Evolutionary conservation across 2,888 invertebrate species (phyloP).

Genomic region (Mayetiola destructor): DNA sequence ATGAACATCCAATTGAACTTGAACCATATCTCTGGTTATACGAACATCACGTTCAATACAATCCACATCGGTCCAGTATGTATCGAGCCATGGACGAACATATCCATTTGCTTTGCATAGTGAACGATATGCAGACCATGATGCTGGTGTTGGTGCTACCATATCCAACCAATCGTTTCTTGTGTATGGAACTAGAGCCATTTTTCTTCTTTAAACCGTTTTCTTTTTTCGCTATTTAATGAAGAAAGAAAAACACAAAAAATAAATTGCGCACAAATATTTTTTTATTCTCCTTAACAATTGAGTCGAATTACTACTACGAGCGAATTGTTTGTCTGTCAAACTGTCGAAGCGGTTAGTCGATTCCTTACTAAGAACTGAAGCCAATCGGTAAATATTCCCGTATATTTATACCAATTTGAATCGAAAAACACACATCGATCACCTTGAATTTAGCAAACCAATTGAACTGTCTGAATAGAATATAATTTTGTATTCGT

Average conservation of each 20-base stretch:
- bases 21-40: slow-evolving; percentile 26
- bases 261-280: slow-evolving; percentile 3
- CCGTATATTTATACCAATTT: slow-evolving; percentile 1
- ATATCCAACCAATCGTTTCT: neutral
- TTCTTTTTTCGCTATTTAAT: neutral
- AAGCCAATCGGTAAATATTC: neutral
- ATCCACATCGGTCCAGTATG: slow-evolving; percentile 4
- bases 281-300: neutral
- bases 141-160: neutral
- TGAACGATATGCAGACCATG: slow-evolving; percentile 4
- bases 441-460: slow-evolving; percentile 6
- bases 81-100: slow-evolving; percentile 10
- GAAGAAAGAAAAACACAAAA: neutral
- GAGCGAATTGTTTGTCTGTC: neutral
- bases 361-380: neutral
- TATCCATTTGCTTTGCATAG: slow-evolving; percentile 1
- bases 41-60: slow-evolving; percentile 1
- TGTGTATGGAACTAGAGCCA: slow-evolving; percentile 4
- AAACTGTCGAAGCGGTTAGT: neutral
- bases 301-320: neutral
- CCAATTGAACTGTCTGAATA: too few relatives aligned
- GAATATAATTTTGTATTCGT: too few relatives aligned
- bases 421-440: neutral
- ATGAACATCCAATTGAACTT: slow-evolving; percentile 29
- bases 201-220: neutral